A percentile compares a stretch with the other conserved stretches of the same genome.
phyloP scores from a whole-genome alignment of 2,113 vertebrate genomes.

The Pachycephala philippinensis region DNA sequence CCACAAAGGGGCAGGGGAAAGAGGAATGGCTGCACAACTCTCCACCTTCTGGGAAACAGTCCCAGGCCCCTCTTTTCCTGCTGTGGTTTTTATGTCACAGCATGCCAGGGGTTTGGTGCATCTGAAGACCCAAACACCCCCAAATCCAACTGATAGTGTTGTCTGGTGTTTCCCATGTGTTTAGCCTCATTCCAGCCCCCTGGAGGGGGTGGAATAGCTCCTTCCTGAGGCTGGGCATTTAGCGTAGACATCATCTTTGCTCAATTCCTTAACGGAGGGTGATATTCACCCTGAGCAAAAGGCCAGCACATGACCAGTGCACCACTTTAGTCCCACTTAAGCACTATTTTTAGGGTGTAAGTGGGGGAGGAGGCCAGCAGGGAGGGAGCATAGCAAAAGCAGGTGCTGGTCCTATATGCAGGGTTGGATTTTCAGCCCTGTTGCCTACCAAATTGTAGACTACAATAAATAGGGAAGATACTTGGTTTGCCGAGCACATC shows the following conservation, averaged over 20 bases:
- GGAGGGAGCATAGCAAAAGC: constrained; percentile 20
- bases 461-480: neutral
- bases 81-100: neutral
- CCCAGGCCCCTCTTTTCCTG: neutral
- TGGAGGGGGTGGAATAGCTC: neutral
- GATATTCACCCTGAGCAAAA: neutral
- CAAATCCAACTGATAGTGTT: neutral
- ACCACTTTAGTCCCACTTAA: constrained; percentile 49
- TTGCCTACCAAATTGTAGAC: neutral
- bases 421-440: neutral
- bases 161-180: neutral
- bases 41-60: neutral
- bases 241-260: neutral
- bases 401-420: neutral
- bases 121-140: neutral
- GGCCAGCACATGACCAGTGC: constrained; percentile 35
- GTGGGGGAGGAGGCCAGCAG: constrained; percentile 12
- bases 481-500: neutral
- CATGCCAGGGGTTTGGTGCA: neutral
- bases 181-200: neutral
- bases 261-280: neutral
- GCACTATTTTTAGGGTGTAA: constrained; percentile 54
- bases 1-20: neutral
- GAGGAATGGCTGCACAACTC: neutral
- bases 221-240: neutral